Evolutionary conservation across 2,888 invertebrate genomes (phyloP).

Genomic region (Panopea generosa): DNA sequence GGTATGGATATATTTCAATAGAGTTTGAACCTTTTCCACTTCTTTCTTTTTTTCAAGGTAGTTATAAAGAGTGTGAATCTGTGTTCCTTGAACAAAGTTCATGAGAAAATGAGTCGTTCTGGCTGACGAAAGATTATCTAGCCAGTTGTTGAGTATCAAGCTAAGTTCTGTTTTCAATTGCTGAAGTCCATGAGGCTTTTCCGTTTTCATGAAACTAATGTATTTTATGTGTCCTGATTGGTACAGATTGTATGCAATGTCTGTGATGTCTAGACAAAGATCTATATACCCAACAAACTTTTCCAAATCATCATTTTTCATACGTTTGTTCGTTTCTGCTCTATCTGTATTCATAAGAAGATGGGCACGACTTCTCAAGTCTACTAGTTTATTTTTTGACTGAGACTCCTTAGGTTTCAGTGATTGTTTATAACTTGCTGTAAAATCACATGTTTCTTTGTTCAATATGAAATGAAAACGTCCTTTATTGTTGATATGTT

Average conservation of each 20-base stretch:
- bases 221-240: conserved; percentile 53
- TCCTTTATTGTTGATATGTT: conserved; percentile 56
- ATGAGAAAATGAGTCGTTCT: conserved; percentile 49
- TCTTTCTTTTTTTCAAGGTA: conserved; percentile 40
- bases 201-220: conserved; percentile 6
- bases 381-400: conserved; percentile 35
- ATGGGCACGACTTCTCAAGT: conserved; percentile 65
- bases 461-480: conserved; percentile 50
- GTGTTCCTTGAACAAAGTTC: conserved; percentile 62
- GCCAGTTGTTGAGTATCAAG: conserved; percentile 47
- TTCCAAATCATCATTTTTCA: conserved; percentile 18
- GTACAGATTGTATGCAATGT: conserved; percentile 27
- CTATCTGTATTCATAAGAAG: conserved; percentile 54
- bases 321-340: no score
- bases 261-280: conserved; percentile 38
- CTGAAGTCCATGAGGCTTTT: conserved; percentile 9
- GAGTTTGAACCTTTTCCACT: conserved; percentile 12
- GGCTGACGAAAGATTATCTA: conserved; percentile 16
- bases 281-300: conserved; percentile 39
- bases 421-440: conserved; percentile 1
- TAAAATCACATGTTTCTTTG: conserved; percentile 31
- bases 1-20: conserved; percentile 59
- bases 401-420: neutral
- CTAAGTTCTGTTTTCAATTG: conserved; percentile 14
- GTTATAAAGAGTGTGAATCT: conserved; percentile 53